Percentiles rank a stretch among this genome's conserved stretches.
Conservation (phyloP, 2,888 invertebrate species). For the Pardosa pseudoannulata region DNA sequence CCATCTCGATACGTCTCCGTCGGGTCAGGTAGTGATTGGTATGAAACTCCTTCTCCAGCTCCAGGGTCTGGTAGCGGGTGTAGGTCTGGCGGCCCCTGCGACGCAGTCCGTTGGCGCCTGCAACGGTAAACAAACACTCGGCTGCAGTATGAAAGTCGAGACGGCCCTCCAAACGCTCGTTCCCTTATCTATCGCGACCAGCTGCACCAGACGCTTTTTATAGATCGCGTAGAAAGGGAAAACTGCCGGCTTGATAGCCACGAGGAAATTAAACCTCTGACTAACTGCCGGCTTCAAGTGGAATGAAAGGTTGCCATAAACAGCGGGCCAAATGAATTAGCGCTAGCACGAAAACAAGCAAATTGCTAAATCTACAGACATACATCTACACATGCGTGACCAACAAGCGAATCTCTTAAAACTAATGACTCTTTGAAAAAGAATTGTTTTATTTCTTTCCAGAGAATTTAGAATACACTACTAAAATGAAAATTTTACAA, state of each 20-base stretch:
- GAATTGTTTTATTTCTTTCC: too few species aligned
- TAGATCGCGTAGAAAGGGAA: conserved; percentile 36
- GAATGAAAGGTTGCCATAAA: not conserved
- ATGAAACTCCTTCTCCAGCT: conserved; percentile 98
- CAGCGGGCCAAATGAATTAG: not conserved
- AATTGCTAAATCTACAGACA: too few species aligned
- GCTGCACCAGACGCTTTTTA: conserved; percentile 55
- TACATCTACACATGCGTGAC: too few species aligned
- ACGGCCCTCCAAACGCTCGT: conserved; percentile 21
- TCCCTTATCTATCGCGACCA: conserved; percentile 41
- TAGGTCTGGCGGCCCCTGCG: conserved; percentile 98
- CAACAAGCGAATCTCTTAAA: too few species aligned
- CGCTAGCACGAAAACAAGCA: too few species aligned
- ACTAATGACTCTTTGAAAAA: too few species aligned
- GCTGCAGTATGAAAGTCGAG: conserved; percentile 70
- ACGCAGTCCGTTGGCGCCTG: conserved; percentile 96
- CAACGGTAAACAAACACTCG: conserved; percentile 76
- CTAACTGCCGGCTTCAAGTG: not conserved
- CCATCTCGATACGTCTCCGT: conserved; percentile 98
- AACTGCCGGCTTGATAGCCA: not conserved
- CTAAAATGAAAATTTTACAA: too few species aligned
- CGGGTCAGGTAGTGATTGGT: conserved; percentile 98
- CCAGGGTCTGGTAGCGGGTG: conserved; percentile 98
- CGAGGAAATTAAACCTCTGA: not conserved
- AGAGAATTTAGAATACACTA: too few species aligned